These are phyloP conservation scores for Pterostichus niger DNA, from an alignment of 2,888 invertebrate species.

Conservation along the genomic window DNA sequence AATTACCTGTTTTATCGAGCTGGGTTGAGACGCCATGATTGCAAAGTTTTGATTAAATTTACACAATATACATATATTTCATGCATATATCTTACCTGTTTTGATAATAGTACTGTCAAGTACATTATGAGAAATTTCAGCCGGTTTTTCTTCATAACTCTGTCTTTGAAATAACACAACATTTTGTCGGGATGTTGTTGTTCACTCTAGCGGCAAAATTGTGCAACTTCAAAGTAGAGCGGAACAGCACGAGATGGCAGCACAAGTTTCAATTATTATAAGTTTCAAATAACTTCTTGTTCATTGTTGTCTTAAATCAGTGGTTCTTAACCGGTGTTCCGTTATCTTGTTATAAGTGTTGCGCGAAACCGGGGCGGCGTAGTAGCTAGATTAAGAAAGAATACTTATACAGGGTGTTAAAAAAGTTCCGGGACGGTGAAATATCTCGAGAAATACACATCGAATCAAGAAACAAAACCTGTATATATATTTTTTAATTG, in stretches of 20 bases:
- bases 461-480: too few relatives aligned
- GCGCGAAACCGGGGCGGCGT: too few relatives aligned
- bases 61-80: neutral
- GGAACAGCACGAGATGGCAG: conserved; percentile 5
- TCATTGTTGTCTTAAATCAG: too few relatives aligned
- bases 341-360: too few relatives aligned
- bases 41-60: neutral
- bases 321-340: too few relatives aligned
- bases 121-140: neutral
- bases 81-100: conserved; percentile 46
- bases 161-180: conserved; percentile 23
- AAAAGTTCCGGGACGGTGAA: too few relatives aligned
- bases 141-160: conserved; percentile 13
- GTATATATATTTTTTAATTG: too few relatives aligned
- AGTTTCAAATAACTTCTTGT: too few relatives aligned
- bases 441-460: too few relatives aligned
- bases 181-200: conserved; percentile 15
- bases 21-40: conserved; percentile 20
- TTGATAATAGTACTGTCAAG: conserved; percentile 21
- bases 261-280: neutral
- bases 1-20: conserved; percentile 29
- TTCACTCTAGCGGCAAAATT: conserved; percentile 11
- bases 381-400: too few relatives aligned
- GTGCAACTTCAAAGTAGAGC: neutral
- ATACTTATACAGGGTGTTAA: too few relatives aligned